phyloP scores from a whole-genome alignment of 2,797 vertebrate genomes.

The Liparis tanakae region DNA sequence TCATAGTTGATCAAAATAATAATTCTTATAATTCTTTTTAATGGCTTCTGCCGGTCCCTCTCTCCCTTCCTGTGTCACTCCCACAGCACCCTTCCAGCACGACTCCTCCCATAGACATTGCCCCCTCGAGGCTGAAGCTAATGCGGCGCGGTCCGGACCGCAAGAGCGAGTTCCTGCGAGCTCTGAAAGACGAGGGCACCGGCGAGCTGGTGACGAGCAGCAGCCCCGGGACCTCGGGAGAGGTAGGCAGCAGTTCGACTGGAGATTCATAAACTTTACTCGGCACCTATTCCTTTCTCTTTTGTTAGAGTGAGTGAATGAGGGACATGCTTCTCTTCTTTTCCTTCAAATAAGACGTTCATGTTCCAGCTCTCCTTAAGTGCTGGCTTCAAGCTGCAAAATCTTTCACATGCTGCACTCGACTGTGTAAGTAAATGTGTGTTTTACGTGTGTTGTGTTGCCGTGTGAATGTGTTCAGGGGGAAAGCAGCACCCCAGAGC shows the following conservation, averaged over 20 bases:
- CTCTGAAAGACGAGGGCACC: constrained; percentile 95
- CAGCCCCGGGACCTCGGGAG: constrained; percentile 92
- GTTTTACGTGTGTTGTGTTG: background rate
- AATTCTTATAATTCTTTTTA: background rate
- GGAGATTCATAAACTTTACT: background rate
- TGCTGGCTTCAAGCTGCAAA: background rate
- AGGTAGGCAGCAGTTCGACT: constrained; percentile 79
- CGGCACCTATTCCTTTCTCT: background rate
- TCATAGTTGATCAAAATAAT: background rate
- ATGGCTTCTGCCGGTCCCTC: background rate
- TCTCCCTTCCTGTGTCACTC: background rate
- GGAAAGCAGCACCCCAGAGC: constrained; percentile 93
- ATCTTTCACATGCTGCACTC: background rate
- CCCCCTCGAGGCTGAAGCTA: constrained; percentile 94
- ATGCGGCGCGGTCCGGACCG: constrained; percentile 95
- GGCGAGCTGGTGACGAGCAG: constrained; percentile 91
- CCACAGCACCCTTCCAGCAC: constrained; percentile 92
- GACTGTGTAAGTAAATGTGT: background rate
- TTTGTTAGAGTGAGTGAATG: too few relatives aligned
- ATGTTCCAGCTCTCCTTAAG: too few relatives aligned
- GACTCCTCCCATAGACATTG: constrained; percentile 97
- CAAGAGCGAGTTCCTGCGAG: constrained; percentile 96
- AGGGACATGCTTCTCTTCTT: too few relatives aligned
- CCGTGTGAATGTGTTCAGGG: constrained; percentile 77
- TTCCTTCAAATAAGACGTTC: too few relatives aligned